phyloP scores from a whole-genome alignment of 2,888 invertebrate species.

The Mimas tiliae region DNA sequence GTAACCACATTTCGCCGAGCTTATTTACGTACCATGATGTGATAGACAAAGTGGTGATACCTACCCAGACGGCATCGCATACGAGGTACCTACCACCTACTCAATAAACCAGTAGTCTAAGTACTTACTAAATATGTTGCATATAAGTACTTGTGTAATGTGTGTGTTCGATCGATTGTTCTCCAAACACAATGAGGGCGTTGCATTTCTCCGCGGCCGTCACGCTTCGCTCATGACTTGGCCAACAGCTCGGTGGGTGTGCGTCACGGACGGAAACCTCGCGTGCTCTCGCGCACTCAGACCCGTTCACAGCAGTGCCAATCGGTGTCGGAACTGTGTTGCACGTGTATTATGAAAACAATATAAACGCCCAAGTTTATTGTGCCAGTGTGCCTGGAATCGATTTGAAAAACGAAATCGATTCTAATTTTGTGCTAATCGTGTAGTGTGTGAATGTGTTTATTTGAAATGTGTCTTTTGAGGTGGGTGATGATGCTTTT shows the following conservation, averaged over 20 bases:
- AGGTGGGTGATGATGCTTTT: background rate
- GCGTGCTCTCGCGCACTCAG: slow-evolving; percentile 63
- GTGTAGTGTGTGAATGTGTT: slow-evolving; percentile 1
- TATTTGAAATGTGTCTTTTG: slow-evolving; percentile 1
- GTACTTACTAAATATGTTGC: too few species aligned
- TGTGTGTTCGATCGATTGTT: background rate
- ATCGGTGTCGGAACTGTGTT: slow-evolving; percentile 37
- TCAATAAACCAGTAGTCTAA: too few species aligned
- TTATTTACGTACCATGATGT: too few species aligned
- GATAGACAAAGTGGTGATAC: too few species aligned
- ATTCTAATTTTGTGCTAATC: background rate
- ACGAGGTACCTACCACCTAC: too few species aligned
- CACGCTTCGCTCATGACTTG: slow-evolving; percentile 42
- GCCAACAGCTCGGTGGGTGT: slow-evolving; percentile 50
- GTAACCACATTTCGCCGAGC: too few species aligned
- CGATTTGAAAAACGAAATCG: slow-evolving; percentile 22
- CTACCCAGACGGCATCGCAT: too few species aligned
- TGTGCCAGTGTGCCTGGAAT: slow-evolving; percentile 25
- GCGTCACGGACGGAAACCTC: slow-evolving; percentile 64
- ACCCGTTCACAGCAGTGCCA: slow-evolving; percentile 51
- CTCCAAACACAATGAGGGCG: background rate
- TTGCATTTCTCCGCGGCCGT: slow-evolving; percentile 1
- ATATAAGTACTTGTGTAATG: background rate
- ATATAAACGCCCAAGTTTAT: slow-evolving; percentile 27
- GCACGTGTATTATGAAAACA: slow-evolving; percentile 16